Evolutionary conservation across 2,888 invertebrate species (phyloP), one percentile per base, ranked within the genome.

Genomic region (Eristalis intricaria): DNA sequence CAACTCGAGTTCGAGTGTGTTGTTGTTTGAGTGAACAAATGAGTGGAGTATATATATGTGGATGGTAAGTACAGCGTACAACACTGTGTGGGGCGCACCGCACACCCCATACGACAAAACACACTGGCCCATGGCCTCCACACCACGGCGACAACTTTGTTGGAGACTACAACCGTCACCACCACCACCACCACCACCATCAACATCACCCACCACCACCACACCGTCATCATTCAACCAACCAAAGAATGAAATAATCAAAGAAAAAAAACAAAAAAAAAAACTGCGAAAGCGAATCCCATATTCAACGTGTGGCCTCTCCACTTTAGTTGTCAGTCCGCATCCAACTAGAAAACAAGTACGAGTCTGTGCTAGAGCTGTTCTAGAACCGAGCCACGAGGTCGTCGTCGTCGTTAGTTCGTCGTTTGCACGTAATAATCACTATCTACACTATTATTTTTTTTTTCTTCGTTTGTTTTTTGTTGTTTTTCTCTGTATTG

Each of bases 321-420:
- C 86, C 86, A 86, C 86, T 89, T 93, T 92, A 93, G 92, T 93
- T 92, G 92, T 92, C 91, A 91, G 91, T 92, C 91, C 91, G 92
- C 92, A 92, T 93, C 92, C 93, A 92, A 93, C 92, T 92, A 91
- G 92, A 91, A 91, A 92, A 91, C 93, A 92, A 91, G 92, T 91
- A 91, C 82, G 89, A 90, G 90, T 91, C 91, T 90, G 92, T 91
- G 91, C 89, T 90, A 89, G 85, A 90, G 89, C 90, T 91, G 91
- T 91, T 91, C 90, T 91, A 91, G 90, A 91, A 91, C 90, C 91
- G 92, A 92, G 92, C 92, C 93, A 93, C 93, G 93, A 93, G 93
- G 93, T 92, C 92, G 93, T 90, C 80, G 76, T 84, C 92, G 93
- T 90, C 80, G 76, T 84, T 87, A 93, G 92, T 92, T 92, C 92